A percentile compares a stretch with the other conserved stretches of the same genome.
These are phyloP conservation scores for Ochotona princeps DNA, from an alignment of 2,113 vertebrate genomes.

Conservation along the genomic window DNA sequence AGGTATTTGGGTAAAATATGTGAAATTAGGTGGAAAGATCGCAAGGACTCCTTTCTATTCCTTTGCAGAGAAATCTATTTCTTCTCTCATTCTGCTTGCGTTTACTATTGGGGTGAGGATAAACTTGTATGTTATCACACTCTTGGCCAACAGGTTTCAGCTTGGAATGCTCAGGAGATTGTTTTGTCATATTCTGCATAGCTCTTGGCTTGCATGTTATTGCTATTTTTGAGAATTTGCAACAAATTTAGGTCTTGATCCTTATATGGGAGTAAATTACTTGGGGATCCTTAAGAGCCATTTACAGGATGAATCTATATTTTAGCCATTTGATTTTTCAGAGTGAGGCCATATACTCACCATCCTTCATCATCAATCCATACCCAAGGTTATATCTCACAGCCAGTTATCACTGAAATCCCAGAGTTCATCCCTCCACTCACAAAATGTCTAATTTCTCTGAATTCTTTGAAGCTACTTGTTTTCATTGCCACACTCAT, in stretches of 20 bases:
- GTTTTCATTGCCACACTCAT: background rate
- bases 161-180: background rate
- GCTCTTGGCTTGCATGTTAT: background rate
- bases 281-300: background rate
- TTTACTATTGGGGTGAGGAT: background rate
- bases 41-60: background rate
- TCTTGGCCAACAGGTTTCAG: background rate
- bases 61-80: background rate
- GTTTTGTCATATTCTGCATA: background rate
- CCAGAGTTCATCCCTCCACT: rapidly evolving
- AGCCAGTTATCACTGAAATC: background rate
- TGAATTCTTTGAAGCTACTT: background rate
- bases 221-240: background rate
- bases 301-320: background rate
- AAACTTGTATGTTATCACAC: background rate
- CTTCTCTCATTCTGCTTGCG: background rate
- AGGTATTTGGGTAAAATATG: constrained; percentile 6
- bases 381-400: background rate
- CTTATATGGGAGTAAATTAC: background rate
- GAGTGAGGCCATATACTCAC: background rate
- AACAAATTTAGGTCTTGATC: background rate
- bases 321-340: background rate
- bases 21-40: constrained; percentile 41
- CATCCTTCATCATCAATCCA: background rate
- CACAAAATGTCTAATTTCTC: background rate